Evolutionary conservation across 92 coral and sea anemone species (phyloP), one percentile per base, ranked within the genome.

Genomic region (Nematostella vectensis): DNA sequence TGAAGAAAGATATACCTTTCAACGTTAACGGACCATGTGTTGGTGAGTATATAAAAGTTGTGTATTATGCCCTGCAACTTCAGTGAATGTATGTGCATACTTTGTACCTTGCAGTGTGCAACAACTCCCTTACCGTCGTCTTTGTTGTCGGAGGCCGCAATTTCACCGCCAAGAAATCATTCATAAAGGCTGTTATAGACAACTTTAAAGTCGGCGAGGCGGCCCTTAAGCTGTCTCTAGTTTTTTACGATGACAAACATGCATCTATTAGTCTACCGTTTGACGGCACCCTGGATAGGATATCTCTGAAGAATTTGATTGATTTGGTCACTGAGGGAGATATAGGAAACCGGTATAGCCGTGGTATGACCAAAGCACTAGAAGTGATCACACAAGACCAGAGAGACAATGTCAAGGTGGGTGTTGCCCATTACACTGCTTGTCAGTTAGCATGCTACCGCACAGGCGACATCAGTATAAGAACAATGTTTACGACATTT

Each of bases 21-120:
- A 54, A 48, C 48, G 81, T 55, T 59, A 66, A 57, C 11, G 87
- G 87, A 1, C 65, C 80, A 29, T 89, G 97, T 59, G 55, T 61
- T 59, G 89, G 97, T 85, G 79, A 38, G 53, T 15, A 33, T 6
- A 6, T 15, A 33, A 6, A 55, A 21, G n/a, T n/a, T n/a, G n/a
- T n/a, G n/a, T n/a, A n/a, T n/a, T n/a, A n/a, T n/a, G n/a, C n/a
- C n/a, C n/a, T n/a, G n/a, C n/a, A n/a, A n/a, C n/a, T n/a, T n/a
- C n/a, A n/a, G n/a, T n/a, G n/a, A n/a, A n/a, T n/a, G n/a, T n/a
- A n/a, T n/a, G 40, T 33, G 6, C 15, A 6, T 33, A 6, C 15
- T 33, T 33, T 23, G 31, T 16, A 22, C 11, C 3, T 42, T 48
- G 3, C 29, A 77, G 94, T 74, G 27, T 84, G 94, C 40, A 56